Evolutionary conservation across 2,113 vertebrate genomes (phyloP).

Genomic region (Thalassarche chlororhynchos): DNA sequence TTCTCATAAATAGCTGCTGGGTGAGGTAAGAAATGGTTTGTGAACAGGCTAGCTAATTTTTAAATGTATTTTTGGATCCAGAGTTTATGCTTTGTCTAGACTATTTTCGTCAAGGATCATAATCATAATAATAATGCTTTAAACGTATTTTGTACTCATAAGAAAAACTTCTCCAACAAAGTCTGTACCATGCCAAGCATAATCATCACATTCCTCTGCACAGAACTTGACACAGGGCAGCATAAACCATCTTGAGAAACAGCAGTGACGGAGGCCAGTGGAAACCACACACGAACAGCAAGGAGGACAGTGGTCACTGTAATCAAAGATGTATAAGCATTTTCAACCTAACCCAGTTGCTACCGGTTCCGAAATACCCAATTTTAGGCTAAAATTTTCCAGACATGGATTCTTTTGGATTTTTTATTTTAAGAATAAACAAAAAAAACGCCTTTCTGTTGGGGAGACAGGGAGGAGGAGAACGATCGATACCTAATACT

Average conservation of each 20-base stretch:
- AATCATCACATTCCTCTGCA: neutral
- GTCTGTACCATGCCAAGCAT: neutral
- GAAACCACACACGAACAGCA: neutral
- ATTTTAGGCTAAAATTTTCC: neutral
- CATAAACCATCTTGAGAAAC: neutral
- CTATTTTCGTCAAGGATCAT: constrained; percentile 22
- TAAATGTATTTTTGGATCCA: constrained; percentile 35
- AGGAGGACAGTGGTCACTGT: neutral
- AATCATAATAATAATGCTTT: neutral
- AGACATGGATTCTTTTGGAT: neutral
- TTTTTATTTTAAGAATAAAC: neutral
- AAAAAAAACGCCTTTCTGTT: fast-evolving
- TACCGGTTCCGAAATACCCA: neutral
- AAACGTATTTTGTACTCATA: neutral
- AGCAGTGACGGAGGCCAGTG: neutral
- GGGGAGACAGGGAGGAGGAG: neutral
- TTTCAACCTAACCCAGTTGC: neutral
- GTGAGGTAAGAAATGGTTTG: constrained; percentile 43
- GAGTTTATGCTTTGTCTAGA: constrained; percentile 49
- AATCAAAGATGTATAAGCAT: neutral
- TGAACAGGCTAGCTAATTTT: constrained; percentile 43
- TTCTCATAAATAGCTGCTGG: constrained; percentile 61
- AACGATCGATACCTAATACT: neutral
- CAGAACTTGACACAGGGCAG: neutral
- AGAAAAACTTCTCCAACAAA: neutral